Percentiles rank a stretch among this genome's conserved stretches.
Conservation (phyloP, 2,888 invertebrate genomes). For the Harpalus rufipes region DNA sequence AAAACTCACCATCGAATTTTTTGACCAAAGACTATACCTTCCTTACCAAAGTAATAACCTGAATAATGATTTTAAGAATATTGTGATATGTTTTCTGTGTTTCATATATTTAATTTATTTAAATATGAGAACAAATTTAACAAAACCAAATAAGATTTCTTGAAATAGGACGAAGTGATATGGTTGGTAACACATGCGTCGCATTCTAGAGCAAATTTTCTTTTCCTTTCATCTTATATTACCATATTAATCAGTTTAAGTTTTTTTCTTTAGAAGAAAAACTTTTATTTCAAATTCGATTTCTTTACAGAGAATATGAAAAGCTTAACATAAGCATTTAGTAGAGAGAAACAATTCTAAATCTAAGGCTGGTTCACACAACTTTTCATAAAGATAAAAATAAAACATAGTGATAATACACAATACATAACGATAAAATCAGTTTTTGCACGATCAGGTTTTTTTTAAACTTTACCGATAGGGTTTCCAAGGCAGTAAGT, state of each 20-base stretch:
- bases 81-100: background rate
- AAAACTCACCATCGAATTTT: too few relatives aligned
- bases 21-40: too few relatives aligned
- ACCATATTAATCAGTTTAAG: slow-evolving; percentile 14
- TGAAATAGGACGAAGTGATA: background rate
- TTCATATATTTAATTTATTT: background rate
- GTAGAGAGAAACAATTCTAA: too few relatives aligned
- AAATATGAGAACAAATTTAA: background rate
- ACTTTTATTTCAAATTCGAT: background rate
- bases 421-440: too few relatives aligned
- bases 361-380: too few relatives aligned
- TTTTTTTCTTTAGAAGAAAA: background rate
- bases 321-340: background rate
- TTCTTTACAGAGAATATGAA: background rate
- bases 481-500: too few relatives aligned
- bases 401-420: too few relatives aligned
- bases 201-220: slow-evolving; percentile 10
- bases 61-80: background rate
- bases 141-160: background rate
- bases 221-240: slow-evolving; percentile 6
- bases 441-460: too few relatives aligned
- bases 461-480: too few relatives aligned
- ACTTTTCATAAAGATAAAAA: too few relatives aligned
- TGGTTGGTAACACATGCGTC: background rate
- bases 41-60: too few relatives aligned